These are phyloP conservation scores for Fabriciana adippe DNA, from an alignment of 2,888 invertebrate genomes.

Conservation along the genomic window DNA sequence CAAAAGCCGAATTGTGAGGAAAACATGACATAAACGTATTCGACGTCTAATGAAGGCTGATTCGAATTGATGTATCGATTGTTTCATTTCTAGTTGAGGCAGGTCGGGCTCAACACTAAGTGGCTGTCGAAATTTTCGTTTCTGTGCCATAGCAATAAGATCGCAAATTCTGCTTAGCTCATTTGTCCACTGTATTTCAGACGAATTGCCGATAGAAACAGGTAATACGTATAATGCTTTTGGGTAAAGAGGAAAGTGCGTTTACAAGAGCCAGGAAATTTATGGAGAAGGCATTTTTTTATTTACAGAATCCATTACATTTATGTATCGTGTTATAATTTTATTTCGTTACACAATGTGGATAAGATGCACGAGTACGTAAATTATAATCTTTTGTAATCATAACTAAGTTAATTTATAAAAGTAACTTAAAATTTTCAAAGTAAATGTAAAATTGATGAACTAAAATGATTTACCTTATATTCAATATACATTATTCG, in stretches of 20 bases:
- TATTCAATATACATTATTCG: no score
- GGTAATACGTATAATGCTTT: conserved; percentile 36
- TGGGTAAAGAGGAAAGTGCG: conserved; percentile 30
- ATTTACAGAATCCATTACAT: not conserved
- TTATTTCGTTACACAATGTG: no score
- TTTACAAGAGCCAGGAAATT: conserved; percentile 17
- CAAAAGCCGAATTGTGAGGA: conserved; percentile 19
- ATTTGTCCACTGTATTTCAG: conserved; percentile 23
- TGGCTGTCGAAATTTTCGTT: conserved; percentile 18
- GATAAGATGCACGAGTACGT: no score
- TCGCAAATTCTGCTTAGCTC: conserved; percentile 20
- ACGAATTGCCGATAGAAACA: conserved; percentile 30
- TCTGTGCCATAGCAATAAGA: conserved; percentile 21
- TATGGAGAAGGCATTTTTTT: conserved; percentile 21
- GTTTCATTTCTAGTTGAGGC: conserved; percentile 33
- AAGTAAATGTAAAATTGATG: no score
- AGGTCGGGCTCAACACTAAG: conserved; percentile 24
- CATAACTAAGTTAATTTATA: not conserved
- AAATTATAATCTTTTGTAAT: not conserved
- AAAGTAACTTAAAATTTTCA: not conserved
- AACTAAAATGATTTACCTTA: no score
- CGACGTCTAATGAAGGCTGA: conserved; percentile 34
- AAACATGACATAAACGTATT: conserved; percentile 30
- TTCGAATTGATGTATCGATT: conserved; percentile 37
- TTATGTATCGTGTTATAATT: not conserved